Evolutionary conservation across 64 coral and sea anemone species (phyloP).

Genomic region (Platygyra sinensis): DNA sequence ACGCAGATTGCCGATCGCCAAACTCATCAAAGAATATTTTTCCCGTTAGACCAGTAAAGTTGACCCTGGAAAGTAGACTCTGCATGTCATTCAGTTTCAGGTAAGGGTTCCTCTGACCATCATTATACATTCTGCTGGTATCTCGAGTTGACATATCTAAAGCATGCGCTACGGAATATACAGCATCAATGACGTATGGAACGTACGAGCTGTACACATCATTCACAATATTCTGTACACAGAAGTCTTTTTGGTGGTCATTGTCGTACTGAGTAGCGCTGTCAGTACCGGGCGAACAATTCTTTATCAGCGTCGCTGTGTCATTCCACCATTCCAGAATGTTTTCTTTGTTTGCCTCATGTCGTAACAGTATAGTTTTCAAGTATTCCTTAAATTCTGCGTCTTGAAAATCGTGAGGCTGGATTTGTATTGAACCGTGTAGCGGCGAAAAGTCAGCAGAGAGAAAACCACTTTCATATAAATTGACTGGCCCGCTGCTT

Average conservation of each 20-base stretch:
- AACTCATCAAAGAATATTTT: not conserved
- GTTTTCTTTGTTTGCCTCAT: not conserved
- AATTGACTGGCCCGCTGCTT: not conserved
- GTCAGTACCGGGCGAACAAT: conserved; percentile 8
- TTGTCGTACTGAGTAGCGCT: not conserved
- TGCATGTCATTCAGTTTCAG: conserved; percentile 17
- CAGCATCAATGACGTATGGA: conserved; percentile 57
- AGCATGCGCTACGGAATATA: conserved; percentile 64
- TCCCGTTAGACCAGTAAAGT: conserved; percentile 32
- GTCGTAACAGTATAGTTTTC: not conserved
- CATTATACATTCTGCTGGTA: not conserved
- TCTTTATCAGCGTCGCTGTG: conserved; percentile 36
- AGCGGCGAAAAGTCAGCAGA: not conserved
- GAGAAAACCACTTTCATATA: not conserved
- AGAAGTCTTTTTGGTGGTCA: not conserved
- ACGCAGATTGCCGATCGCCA: conserved; percentile 2
- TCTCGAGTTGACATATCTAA: not conserved
- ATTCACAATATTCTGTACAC: not conserved
- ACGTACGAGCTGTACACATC: conserved; percentile 54
- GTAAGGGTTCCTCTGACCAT: not conserved
- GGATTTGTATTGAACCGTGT: not conserved
- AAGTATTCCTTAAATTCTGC: not conserved
- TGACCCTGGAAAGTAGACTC: conserved; percentile 4
- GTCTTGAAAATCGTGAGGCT: not conserved
- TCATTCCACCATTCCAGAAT: conserved; percentile 57